A percentile compares a stretch with the other conserved stretches of the same genome.
These are phyloP conservation scores for Acanthosepion lycidas DNA, from an alignment of 2,888 invertebrate genomes.

Conservation along the genomic window DNA sequence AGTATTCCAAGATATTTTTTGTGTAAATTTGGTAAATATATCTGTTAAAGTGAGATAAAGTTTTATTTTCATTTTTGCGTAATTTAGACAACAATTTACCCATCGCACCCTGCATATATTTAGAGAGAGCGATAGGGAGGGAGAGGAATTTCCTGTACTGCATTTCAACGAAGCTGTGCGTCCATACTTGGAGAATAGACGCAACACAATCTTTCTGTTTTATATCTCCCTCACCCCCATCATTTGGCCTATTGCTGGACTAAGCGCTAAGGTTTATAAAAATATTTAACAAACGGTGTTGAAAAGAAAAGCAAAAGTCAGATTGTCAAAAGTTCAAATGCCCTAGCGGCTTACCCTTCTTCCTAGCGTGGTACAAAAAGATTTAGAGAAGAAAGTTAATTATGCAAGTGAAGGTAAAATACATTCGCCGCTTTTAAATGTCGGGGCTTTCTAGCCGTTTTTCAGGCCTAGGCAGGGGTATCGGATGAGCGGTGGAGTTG, in stretches of 20 bases:
- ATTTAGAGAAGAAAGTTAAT: slow-evolving; percentile 33
- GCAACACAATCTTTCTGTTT: too few relatives aligned
- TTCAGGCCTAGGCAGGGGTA: background rate
- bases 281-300: background rate
- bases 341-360: background rate
- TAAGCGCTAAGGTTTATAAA: background rate
- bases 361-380: background rate
- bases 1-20: too few relatives aligned
- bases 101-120: too few relatives aligned
- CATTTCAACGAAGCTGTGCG: too few relatives aligned
- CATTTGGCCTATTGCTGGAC: background rate
- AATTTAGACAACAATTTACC: too few relatives aligned
- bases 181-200: too few relatives aligned
- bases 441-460: background rate
- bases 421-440: background rate
- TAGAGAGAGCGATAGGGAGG: too few relatives aligned
- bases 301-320: background rate
- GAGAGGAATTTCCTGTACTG: too few relatives aligned
- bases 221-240: background rate
- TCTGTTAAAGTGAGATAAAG: too few relatives aligned
- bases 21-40: too few relatives aligned
- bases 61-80: too few relatives aligned
- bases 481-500: background rate
- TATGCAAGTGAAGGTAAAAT: background rate
- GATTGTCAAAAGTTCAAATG: background rate